Evolutionary conservation across 1,140 invertebrate species (phyloP), one percentile per base, ranked within the genome.

Genomic region (Drosophila orosa): DNA sequence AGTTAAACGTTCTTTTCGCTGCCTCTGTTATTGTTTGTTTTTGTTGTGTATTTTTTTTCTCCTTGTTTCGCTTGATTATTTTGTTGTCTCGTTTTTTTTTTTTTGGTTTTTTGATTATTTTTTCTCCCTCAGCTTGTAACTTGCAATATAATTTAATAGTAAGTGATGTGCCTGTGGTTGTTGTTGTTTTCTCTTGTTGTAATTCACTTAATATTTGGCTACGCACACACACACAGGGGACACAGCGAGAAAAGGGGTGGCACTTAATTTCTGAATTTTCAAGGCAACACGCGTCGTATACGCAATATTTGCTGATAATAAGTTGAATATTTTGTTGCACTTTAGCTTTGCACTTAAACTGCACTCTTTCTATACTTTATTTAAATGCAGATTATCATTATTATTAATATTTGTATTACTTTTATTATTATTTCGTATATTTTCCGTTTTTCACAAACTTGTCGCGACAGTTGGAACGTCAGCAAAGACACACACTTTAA

Each of bases 131-230:
- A 37, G 66, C 67, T 71, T 80, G 66, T 83, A 79, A 84, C 55
- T 80, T 86, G 78, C 75, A 84, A 80, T 86, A 86, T 85, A 86
- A 84, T 86, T 86, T 84, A 78, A 79, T 86, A 87, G 68, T 75
- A 76, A 83, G 58, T 62, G 60, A 66, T 73, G 63, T 52, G 58
- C 78, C 45, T 60, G 52, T 61, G 42, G 56, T 35, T 56, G 39
- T 54, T 61, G 54, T 75, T 74, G 69, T 76, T 85, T 82, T 27
- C 13, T 6, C 50, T 74, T 81, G 78, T 58, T 84, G 65, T 68
- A 62, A 61, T 83, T 83, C 72, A 83, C 82, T 83, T 80, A 84
- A 50, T 63, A 85, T 74, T 78, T 57, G 65, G 58, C 57, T 60
- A 63, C 60, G 61, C 83, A 86, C 75, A 54, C 60, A 63, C 42